Evolutionary conservation across 2,888 invertebrate genomes (phyloP).

Genomic region (Pandemis corylana): DNA sequence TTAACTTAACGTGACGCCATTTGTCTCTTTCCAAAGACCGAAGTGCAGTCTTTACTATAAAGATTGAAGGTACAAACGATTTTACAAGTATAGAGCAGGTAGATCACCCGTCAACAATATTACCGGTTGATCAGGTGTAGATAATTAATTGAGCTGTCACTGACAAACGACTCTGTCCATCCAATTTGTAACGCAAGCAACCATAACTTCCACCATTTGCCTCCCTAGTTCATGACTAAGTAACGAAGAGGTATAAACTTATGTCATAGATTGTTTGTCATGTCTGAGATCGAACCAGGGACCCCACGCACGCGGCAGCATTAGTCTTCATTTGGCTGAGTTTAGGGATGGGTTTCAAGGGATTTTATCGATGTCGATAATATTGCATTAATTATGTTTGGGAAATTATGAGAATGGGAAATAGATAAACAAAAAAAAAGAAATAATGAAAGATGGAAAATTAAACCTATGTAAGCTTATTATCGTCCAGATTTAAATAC

Average conservation of each 20-base stretch:
- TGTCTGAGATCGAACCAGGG: constrained; percentile 75
- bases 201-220: constrained; percentile 15
- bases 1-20: too few relatives aligned
- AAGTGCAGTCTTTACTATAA: too few relatives aligned
- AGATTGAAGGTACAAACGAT: too few relatives aligned
- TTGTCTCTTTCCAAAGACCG: too few relatives aligned
- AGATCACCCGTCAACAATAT: too few relatives aligned
- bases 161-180: not conserved
- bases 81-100: too few relatives aligned
- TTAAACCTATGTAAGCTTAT: too few relatives aligned
- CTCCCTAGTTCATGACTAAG: constrained; percentile 66
- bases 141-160: not conserved
- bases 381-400: not conserved
- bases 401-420: too few relatives aligned
- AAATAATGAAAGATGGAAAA: too few relatives aligned
- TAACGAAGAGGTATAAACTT: constrained; percentile 73
- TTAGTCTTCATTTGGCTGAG: constrained; percentile 81
- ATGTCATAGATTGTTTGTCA: constrained; percentile 84
- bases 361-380: constrained; percentile 41
- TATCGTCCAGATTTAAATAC: too few relatives aligned
- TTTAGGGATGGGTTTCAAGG: constrained; percentile 54
- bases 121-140: too few relatives aligned
- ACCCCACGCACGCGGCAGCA: constrained; percentile 70
- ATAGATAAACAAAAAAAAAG: too few relatives aligned
- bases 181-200: not conserved